Percentiles rank a stretch among this genome's conserved stretches.
phyloP scores from a whole-genome alignment of 2,797 vertebrate species.

The Vireo griseus region DNA sequence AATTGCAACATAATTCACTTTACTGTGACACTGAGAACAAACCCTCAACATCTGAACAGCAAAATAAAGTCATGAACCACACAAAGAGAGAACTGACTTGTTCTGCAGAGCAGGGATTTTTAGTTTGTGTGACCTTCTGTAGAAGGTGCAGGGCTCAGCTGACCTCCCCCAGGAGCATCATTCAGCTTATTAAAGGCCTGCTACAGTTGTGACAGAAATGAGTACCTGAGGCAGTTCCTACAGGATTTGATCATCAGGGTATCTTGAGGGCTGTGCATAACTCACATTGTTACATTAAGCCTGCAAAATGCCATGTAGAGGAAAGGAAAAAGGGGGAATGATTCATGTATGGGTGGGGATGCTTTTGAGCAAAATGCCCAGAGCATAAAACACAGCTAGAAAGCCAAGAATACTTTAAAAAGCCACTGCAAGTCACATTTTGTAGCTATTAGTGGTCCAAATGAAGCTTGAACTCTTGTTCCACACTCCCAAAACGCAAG shows the following conservation, averaged over 20 bases:
- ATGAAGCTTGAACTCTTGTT: neutral
- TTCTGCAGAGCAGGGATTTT: neutral
- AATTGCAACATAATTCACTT: neutral
- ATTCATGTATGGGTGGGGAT: neutral
- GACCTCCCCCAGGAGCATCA: neutral
- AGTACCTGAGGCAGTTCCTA: neutral
- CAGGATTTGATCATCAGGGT: neutral
- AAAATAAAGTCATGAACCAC: neutral
- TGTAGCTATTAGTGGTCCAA: neutral
- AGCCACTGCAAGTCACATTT: neutral
- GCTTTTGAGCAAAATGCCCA: accelerated
- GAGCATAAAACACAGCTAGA: neutral
- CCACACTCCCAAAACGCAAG: accelerated
- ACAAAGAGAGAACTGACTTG: neutral
- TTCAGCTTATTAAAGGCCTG: neutral
- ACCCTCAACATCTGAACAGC: neutral
- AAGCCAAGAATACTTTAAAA: neutral
- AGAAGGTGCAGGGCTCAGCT: neutral
- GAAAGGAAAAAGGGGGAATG: neutral
- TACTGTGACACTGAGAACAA: neutral
- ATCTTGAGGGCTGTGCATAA: neutral
- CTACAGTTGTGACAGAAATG: neutral
- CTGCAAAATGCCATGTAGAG: accelerated
- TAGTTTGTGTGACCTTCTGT: neutral
- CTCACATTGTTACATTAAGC: neutral